Base-by-base conservation (phyloP, 92 coral and sea anemone species). In the Phenganax marumi region DNA sequence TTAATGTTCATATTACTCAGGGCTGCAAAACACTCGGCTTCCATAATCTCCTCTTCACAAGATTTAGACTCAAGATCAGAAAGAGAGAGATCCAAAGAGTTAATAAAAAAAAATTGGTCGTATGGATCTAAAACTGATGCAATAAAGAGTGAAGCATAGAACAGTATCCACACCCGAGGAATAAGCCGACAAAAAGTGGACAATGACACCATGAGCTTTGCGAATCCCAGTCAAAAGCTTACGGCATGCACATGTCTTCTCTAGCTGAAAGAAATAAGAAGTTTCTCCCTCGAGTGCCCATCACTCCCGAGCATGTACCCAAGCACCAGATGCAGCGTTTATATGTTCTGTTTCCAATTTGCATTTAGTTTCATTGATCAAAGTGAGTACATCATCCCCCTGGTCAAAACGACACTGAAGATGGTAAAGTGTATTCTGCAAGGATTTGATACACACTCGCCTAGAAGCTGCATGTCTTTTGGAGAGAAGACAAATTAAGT, bases 231-330 rank as follows among this genome's bases (percentile, higher is more conserved):
- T 24, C 1, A 81, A 46, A 3, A 0, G 0, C 50, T 73, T 73
- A 8, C 24, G 56, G 17, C 14, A 49, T 0, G 0, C 8, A 0
- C 73, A 53, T 11, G 46, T 24, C 0, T 52, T 12, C 19, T 86
- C 81, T 0, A 52, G 26, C 0, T 43, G 65, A 25, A 73, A 65
- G 16, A 87, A 87, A 16, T 8, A 23, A 0, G 90, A 84, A 9
- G 10, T 16, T 47, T 87, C 87, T 0, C 84, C 87, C 8, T 87
- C 63, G 19, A 80, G 87, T 0, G 83, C 24, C 90, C 90, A 87
- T 17, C 26, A 52, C 0, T 23, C 88, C 0, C 75, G 24, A 55
- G 76, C 73, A 0, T 82, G 16, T n/a, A 87, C 21, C 52, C 79
- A 69, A 12, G 55, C 60, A 0, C 88, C 85, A 12, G 78, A 81